phyloP scores from a whole-genome alignment of 1,140 invertebrate genomes.

The Drosophila azteca region DNA sequence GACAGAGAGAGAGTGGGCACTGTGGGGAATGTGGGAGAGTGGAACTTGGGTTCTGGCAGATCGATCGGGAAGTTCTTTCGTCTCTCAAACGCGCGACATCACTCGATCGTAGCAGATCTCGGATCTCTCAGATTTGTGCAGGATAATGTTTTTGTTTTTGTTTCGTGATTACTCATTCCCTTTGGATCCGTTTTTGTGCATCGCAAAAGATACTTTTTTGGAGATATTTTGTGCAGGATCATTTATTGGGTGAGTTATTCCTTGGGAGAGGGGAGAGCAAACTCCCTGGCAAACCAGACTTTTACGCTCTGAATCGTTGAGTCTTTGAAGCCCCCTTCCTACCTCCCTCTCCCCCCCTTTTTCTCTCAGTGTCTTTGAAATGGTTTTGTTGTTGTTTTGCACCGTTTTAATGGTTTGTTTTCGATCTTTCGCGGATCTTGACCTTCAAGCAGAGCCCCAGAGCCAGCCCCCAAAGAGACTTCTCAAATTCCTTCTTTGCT shows the following conservation, averaged over 20 bases:
- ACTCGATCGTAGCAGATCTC: neutral
- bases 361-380: conserved; percentile 2
- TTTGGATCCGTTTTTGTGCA: neutral
- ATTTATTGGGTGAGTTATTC: too few relatives aligned
- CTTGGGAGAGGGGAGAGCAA: too few relatives aligned
- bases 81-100: neutral
- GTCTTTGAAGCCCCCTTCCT: too few relatives aligned
- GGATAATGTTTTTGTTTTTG: neutral
- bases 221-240: neutral
- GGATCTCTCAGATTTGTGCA: neutral
- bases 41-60: neutral
- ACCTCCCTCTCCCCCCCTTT: too few relatives aligned
- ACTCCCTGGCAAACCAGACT: too few relatives aligned
- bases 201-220: too few relatives aligned
- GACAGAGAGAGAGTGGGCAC: too few relatives aligned
- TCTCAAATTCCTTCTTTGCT: conserved; percentile 11
- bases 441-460: conserved; percentile 27
- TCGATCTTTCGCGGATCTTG: conserved; percentile 24
- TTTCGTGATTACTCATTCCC: neutral
- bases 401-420: conserved; percentile 11
- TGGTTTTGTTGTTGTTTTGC: conserved; percentile 4
- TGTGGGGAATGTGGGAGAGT: too few relatives aligned
- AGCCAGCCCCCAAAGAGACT: too few relatives aligned
- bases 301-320: too few relatives aligned
- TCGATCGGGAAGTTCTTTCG: too few relatives aligned